These are phyloP conservation scores for Salminus brasiliensis DNA, from an alignment of 2,113 vertebrate species.

Conservation along the genomic window DNA sequence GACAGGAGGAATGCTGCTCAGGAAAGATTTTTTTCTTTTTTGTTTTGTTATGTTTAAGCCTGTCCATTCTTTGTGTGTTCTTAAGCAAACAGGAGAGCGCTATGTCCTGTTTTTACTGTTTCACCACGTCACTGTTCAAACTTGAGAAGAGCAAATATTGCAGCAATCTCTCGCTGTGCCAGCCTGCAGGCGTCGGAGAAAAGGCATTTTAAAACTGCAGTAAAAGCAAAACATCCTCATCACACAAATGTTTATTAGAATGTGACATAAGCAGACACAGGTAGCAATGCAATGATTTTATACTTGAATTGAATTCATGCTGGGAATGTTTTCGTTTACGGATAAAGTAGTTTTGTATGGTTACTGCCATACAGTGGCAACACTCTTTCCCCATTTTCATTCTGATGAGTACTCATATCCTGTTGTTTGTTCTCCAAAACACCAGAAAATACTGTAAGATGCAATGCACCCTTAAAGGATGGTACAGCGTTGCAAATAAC, in stretches of 20 bases:
- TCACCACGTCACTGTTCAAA: conserved; percentile 76
- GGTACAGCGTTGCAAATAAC: too few species aligned
- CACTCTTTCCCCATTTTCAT: too few species aligned
- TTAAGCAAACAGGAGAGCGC: conserved; percentile 68
- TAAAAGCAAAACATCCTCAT: not conserved
- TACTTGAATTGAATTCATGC: not conserved
- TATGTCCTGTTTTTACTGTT: conserved; percentile 74
- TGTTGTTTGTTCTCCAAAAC: too few species aligned
- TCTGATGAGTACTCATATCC: too few species aligned
- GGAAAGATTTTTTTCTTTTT: conserved; percentile 54
- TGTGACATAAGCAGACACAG: not conserved
- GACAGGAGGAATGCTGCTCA: conserved; percentile 68
- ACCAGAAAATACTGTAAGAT: too few species aligned
- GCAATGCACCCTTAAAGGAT: too few species aligned
- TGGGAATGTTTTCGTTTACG: not conserved
- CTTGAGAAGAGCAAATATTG: conserved; percentile 69
- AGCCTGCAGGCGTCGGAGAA: not conserved
- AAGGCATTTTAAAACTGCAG: not conserved
- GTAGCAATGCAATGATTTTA: not conserved
- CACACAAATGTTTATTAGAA: not conserved
- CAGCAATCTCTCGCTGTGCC: not conserved
- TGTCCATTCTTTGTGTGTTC: conserved; percentile 65
- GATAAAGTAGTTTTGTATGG: not conserved
- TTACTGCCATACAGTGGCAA: too few species aligned
- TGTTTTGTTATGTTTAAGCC: conserved; percentile 63